These are phyloP conservation scores for Therioaphis trifolii DNA, from an alignment of 2,888 invertebrate genomes.

Conservation along the genomic window DNA sequence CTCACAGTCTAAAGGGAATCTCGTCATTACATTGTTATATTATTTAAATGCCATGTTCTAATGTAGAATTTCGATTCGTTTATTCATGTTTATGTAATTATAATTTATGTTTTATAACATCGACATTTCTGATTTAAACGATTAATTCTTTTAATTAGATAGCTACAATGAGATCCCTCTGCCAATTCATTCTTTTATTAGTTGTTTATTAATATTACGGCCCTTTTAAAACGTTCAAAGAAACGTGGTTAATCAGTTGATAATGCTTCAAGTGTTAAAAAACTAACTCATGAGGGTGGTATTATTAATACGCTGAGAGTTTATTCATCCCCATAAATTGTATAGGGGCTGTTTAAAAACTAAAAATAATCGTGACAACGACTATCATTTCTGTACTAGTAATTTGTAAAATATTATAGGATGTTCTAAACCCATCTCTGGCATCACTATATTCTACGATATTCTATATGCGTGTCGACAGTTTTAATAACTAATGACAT, in stretches of 20 bases:
- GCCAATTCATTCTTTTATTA: background rate
- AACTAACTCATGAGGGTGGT: constrained; percentile 44
- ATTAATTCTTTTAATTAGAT: background rate
- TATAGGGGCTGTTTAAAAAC: constrained; percentile 52
- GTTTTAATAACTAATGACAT: constrained; percentile 22
- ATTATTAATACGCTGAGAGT: constrained; percentile 30
- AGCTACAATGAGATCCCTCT: background rate
- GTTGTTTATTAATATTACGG: background rate
- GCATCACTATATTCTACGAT: background rate
- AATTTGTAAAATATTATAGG: background rate
- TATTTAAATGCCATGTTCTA: background rate
- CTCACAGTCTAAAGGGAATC: background rate
- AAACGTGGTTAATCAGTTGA: constrained; percentile 28
- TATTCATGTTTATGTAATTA: constrained; percentile 17
- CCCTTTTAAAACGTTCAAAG: constrained; percentile 10
- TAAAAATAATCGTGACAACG: constrained; percentile 38
- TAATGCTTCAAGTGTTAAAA: constrained; percentile 8
- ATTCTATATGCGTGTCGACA: constrained; percentile 22
- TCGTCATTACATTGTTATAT: background rate
- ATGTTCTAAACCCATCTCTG: background rate
- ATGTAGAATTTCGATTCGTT: background rate
- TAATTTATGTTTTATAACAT: background rate
- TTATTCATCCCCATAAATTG: constrained; percentile 37
- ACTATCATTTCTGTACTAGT: background rate
- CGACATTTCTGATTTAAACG: background rate